Evolutionary conservation across 2,797 vertebrate species (phyloP), one percentile per base, ranked within the genome.

Genomic region (Lutjanus campechanus): DNA sequence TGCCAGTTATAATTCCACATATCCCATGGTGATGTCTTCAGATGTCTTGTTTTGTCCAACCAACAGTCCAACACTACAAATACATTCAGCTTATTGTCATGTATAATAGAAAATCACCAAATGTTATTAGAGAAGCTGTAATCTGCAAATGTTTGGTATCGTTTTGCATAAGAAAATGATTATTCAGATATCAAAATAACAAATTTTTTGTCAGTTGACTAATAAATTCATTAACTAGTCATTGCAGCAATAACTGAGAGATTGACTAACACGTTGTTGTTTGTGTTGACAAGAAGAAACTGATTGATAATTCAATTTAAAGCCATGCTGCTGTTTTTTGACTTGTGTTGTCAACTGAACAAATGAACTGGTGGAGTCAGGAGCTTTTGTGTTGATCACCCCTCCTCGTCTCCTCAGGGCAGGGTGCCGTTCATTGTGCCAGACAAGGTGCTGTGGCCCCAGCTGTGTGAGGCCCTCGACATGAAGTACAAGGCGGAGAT

Each of bases 401-500:
- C 19, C 15, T 56, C 12, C 19, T 67, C 13, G 1, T 62, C 36
- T 63, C 46, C 61, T 51, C 89, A 98, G 97, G 97, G 97, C 83
- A 94, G 97, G 0, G 97, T 99, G 60, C 98, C 98, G 0, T 98
- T 98, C 1, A 94, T 97, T 0, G 97, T 99, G 55, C 98, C 98
- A 0, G 98, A 99, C 90, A 99, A 98, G 82, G 97, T 99, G 79
- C 89, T 96, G 79, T 99, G 97, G 97, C 96, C 97, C 0, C 97
- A 98, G 95, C 94, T 99, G 59, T 98, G 97, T 0, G 97, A 98
- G 69, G 97, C 97, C 0, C 96, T 99, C 20, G 97, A 99, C 89
- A 97, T 98, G 97, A 99, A 98, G 87, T 98, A 98, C 94, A 99
- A 98, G 92, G 97, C 97, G 0, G 98, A 99, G 88, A 97, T 99